A percentile compares a stretch with the other conserved stretches of the same genome.
Conservation (phyloP, 2,888 invertebrate species). For the Acrobasis suavella region DNA sequence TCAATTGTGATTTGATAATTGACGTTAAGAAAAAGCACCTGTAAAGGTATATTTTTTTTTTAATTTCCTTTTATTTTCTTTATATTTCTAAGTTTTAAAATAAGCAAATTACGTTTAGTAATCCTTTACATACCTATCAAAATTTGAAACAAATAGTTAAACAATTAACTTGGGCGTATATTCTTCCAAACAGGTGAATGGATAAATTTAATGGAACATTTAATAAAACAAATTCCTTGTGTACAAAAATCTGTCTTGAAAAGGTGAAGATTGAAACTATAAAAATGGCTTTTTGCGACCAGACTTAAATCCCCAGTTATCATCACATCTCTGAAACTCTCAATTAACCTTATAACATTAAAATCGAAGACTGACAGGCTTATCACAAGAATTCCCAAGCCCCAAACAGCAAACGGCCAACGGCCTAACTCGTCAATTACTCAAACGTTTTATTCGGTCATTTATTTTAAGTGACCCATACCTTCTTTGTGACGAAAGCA, state of each 20-base stretch:
- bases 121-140: too few species aligned
- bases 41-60: too few species aligned
- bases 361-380: conserved; percentile 9
- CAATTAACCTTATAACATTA: conserved; percentile 8
- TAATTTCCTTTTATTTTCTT: too few species aligned
- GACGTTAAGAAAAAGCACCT: too few species aligned
- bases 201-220: too few species aligned
- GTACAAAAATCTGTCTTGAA: background rate
- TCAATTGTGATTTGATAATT: too few species aligned
- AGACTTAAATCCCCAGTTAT: background rate
- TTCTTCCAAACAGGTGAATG: too few species aligned
- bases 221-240: background rate
- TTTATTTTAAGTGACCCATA: conserved; percentile 20
- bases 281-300: background rate
- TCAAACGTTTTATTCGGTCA: conserved; percentile 19
- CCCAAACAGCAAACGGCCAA: background rate
- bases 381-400: conserved; percentile 11
- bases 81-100: too few species aligned
- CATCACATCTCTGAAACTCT: conserved; percentile 11
- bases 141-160: too few species aligned
- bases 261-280: background rate
- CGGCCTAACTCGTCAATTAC: conserved; percentile 14
- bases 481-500: conserved; percentile 6
- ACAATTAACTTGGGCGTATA: too few species aligned
- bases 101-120: too few species aligned